Evolutionary conservation across 1,140 invertebrate species (phyloP).

Genomic region (Drosophila quadrilineata): DNA sequence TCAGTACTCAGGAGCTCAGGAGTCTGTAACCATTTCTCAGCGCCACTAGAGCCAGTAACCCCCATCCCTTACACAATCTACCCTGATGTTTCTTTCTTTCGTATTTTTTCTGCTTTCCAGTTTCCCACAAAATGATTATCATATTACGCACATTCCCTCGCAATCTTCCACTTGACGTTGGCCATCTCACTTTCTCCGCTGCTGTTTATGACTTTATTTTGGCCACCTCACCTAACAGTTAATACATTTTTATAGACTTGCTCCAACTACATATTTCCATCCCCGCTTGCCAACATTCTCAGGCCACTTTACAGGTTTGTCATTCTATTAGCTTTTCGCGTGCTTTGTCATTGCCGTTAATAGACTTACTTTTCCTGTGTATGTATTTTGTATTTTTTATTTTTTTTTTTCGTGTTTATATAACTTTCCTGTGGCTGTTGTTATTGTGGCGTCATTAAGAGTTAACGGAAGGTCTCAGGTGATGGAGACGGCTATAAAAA

Average conservation of each 20-base stretch:
- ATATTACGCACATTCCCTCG: constrained; percentile 63
- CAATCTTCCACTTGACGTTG: neutral
- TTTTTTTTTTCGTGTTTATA: constrained; percentile 11
- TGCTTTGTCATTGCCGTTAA: constrained; percentile 77
- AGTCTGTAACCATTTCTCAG: constrained; percentile 46
- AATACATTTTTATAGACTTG: constrained; percentile 76
- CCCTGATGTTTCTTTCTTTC: constrained; percentile 1
- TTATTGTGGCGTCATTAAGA: constrained; percentile 21
- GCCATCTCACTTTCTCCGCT: constrained; percentile 1
- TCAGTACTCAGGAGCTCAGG: neutral
- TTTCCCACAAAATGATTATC: constrained; percentile 67
- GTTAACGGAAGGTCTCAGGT: constrained; percentile 37
- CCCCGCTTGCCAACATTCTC: neutral
- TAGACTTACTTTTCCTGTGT: constrained; percentile 63
- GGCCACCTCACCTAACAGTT: constrained; percentile 60
- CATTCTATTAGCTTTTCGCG: constrained; percentile 76
- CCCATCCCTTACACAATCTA: constrained; percentile 55
- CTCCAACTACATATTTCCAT: constrained; percentile 54
- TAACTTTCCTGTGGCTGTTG: constrained; percentile 21
- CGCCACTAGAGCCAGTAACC: constrained; percentile 12
- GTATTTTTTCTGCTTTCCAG: neutral
- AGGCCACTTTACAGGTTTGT: constrained; percentile 45
- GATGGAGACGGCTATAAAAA: constrained; percentile 44
- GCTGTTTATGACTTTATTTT: constrained; percentile 74
- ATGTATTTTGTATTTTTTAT: neutral